Conservation (phyloP, 1,140 invertebrate genomes). For the Hycleus phaleratus region DNA sequence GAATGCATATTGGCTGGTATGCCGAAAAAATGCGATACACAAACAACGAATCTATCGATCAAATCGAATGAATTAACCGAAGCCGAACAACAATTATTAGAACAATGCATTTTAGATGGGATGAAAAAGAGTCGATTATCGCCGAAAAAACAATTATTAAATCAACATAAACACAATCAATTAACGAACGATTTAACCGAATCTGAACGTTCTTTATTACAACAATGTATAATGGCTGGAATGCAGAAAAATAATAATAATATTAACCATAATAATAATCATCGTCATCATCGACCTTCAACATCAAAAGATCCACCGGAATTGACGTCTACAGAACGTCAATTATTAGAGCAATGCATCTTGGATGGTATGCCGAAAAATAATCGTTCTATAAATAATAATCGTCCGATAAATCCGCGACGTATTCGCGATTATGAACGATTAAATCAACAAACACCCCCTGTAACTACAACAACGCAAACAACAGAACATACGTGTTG, state of each 20-base stretch:
- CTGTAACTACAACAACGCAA: background rate
- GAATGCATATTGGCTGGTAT: slow-evolving; percentile 25
- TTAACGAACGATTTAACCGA: slow-evolving; percentile 1
- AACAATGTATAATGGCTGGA: slow-evolving; percentile 4
- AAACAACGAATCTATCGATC: background rate
- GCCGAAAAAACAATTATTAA: background rate
- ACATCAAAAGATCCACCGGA: background rate
- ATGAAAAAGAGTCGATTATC: slow-evolving; percentile 1
- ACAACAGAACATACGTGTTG: slow-evolving; percentile 1
- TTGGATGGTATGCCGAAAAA: background rate
- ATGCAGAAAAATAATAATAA: slow-evolving; percentile 3
- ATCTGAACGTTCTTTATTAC: background rate
- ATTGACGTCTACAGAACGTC: slow-evolving; percentile 1
- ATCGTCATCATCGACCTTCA: background rate
- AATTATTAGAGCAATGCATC: slow-evolving; percentile 1
- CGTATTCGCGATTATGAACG: too few species aligned
- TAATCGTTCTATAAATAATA: background rate
- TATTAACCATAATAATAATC: too few species aligned
- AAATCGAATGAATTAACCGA: background rate
- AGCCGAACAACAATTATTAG: slow-evolving; percentile 1
- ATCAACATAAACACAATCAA: slow-evolving; percentile 1
- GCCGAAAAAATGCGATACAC: slow-evolving; percentile 8
- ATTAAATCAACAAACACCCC: too few species aligned
- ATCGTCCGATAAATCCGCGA: background rate
- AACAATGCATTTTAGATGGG: slow-evolving; percentile 7